Base-by-base conservation (phyloP, 2,888 invertebrate genomes). In the Clitarchus hookeri region DNA sequence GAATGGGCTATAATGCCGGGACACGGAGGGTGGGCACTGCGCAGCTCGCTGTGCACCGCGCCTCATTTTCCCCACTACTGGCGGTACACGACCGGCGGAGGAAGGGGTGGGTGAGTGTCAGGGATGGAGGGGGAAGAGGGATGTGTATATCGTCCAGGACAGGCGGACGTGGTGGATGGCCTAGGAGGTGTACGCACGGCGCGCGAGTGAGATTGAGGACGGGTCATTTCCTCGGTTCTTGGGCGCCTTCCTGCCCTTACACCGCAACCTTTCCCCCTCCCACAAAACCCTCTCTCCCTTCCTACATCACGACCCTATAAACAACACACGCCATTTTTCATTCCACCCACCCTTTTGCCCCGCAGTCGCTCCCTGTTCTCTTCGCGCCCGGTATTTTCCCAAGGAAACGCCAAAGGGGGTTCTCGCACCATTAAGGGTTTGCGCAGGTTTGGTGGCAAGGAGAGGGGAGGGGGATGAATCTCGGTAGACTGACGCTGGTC, bases 281-380 rank as follows among this genome's bases (percentile, higher is more conserved):
- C n/a, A n/a, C n/a, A n/a, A n/a, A n/a, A 16, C n/a, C 65, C 65
- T 65, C 19, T 23, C 65, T 23, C n/a, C 65, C 65, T 8, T 3
- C 8, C 65, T 12, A 65, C 8, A 65, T 65, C 65, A 65, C 65
- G 8, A 65, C 65, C 65, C 65, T n/a, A 65, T 65, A 65, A 65
- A n/a, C 65, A 65, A 65, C 65, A 65, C n/a, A 65, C 65, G 65
- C 65, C n/a, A n/a, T 65, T 65, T 65, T 65, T 65, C 65, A 19
- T 65, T n/a, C 65, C 65, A 65, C n/a, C 19, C 53, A 8, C 53
- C 65, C 65, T 19, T 65, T n/a, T 65, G 1, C 65, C 65, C n/a
- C 65, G n/a, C n/a, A 1, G 8, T 0, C 8, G 23, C 65, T 65
- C 65, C 2, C 23, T 65, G 65, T n/a, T 65, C 65, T 65, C 65